A percentile compares a stretch with the other conserved stretches of the same genome.
These are phyloP conservation scores for Apolygus lucorum DNA, from an alignment of 1,140 invertebrate species.

Conservation along the genomic window DNA sequence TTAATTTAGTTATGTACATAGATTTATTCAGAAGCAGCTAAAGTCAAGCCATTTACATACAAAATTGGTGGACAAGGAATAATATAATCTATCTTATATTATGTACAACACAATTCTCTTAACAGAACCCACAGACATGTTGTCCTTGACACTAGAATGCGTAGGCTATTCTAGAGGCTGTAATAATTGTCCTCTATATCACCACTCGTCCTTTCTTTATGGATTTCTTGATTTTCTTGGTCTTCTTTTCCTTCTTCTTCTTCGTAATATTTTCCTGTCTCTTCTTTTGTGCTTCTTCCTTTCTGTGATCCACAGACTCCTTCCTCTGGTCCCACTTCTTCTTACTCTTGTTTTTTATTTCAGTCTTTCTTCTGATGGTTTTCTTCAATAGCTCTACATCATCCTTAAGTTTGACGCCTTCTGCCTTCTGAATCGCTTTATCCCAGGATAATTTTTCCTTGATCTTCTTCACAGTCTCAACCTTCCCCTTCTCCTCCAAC, in stretches of 20 bases:
- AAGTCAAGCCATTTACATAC: too few species aligned
- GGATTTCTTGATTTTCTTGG: conserved; percentile 26
- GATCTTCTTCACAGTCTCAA: conserved; percentile 22
- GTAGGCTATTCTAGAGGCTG: too few species aligned
- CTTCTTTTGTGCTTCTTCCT: conserved; percentile 26
- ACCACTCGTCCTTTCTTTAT: conserved; percentile 28
- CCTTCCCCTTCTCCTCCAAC: conserved; percentile 22
- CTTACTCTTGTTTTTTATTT: conserved; percentile 23
- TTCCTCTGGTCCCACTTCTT: conserved; percentile 26
- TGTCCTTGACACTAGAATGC: too few species aligned
- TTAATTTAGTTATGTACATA: too few species aligned
- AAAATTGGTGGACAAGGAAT: too few species aligned
- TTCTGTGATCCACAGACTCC: conserved; percentile 20
- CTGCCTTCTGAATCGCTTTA: conserved; percentile 27
- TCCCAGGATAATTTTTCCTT: conserved; percentile 25
- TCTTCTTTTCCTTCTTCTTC: conserved; percentile 27
- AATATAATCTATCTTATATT: too few species aligned
- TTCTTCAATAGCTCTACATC: conserved; percentile 27
- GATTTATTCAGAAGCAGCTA: too few species aligned
- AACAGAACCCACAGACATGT: too few species aligned
- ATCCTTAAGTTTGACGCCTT: conserved; percentile 30
- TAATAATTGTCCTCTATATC: too few species aligned
- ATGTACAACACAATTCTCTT: too few species aligned
- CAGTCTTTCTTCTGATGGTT: conserved; percentile 21
- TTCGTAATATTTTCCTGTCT: conserved; percentile 25